phyloP scores from a whole-genome alignment of 2,888 invertebrate species.

The Dichetophora obliterata region DNA sequence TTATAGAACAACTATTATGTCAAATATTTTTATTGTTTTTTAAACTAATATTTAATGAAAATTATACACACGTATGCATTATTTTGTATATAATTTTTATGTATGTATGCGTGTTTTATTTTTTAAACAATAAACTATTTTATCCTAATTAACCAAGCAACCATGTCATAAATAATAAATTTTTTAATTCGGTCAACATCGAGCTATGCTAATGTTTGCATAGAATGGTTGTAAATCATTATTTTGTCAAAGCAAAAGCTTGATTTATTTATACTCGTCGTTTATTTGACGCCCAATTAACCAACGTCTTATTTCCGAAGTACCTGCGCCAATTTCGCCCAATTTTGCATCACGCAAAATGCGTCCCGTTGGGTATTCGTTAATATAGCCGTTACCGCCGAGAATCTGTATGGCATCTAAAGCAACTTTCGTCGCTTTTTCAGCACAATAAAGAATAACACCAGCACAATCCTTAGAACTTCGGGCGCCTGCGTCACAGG shows the following conservation, averaged over 20 bases:
- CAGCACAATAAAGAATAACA: constrained; percentile 90
- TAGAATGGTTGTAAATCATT: too few relatives aligned
- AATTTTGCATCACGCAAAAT: constrained; percentile 95
- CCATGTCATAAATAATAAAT: background rate
- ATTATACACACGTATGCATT: constrained; percentile 23
- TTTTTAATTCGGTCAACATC: background rate
- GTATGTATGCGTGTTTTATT: constrained; percentile 50
- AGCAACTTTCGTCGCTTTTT: constrained; percentile 90
- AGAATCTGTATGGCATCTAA: constrained; percentile 96
- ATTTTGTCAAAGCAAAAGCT: too few relatives aligned
- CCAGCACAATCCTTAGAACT: constrained; percentile 96
- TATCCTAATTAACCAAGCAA: constrained; percentile 36
- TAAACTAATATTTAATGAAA: constrained; percentile 31
- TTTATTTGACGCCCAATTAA: constrained; percentile 91
- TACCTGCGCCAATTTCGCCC: constrained; percentile 99
- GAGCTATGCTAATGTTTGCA: too few relatives aligned
- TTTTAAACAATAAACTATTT: constrained; percentile 47
- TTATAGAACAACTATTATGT: constrained; percentile 10
- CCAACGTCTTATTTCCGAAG: constrained; percentile 93
- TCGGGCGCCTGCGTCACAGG: constrained; percentile 81
- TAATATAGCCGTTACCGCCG: constrained; percentile 99
- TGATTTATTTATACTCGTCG: constrained; percentile 77
- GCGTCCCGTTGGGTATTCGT: constrained; percentile 96
- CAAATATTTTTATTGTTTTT: constrained; percentile 50
- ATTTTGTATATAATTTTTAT: constrained; percentile 39